These are phyloP conservation scores for Alouatta palliata DNA, from an alignment of 2,113 vertebrate species.

Conservation along the genomic window DNA sequence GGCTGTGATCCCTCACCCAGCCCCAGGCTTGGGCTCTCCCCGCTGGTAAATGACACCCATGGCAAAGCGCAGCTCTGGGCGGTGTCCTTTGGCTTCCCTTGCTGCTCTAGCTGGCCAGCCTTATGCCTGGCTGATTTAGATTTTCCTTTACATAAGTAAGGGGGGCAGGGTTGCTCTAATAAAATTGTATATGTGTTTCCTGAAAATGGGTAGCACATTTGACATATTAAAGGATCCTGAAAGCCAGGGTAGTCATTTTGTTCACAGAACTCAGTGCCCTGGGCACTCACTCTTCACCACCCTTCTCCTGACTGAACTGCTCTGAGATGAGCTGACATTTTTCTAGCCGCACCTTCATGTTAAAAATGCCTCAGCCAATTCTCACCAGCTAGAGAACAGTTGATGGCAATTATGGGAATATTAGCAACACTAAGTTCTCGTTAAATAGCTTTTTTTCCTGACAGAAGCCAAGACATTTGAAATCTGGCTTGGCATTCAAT, in stretches of 20 bases:
- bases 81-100: not conserved
- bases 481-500: conserved; percentile 21
- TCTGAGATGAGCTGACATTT: not conserved
- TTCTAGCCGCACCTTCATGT: conserved; percentile 19
- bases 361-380: not conserved
- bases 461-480: conserved; percentile 52
- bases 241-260: not conserved
- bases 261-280: not conserved
- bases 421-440: conserved; percentile 52
- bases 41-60: not conserved
- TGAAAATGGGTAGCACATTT: conserved; percentile 50
- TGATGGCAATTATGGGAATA: conserved; percentile 51
- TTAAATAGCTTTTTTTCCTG: conserved; percentile 38
- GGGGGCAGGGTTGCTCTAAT: conserved; percentile 2
- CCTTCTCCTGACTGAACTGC: not conserved
- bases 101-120: not conserved
- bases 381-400: conserved; percentile 41
- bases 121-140: conserved; percentile 53
- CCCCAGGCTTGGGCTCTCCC: not conserved
- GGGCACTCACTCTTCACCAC: not conserved
- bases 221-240: conserved; percentile 3
- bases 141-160: conserved; percentile 58
- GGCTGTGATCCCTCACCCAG: not conserved
- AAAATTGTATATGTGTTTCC: conserved; percentile 57
- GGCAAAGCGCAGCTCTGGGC: not conserved